Base-by-base conservation (phyloP, 2,797 vertebrate genomes). In the Parotocinclus haroldoi region DNA sequence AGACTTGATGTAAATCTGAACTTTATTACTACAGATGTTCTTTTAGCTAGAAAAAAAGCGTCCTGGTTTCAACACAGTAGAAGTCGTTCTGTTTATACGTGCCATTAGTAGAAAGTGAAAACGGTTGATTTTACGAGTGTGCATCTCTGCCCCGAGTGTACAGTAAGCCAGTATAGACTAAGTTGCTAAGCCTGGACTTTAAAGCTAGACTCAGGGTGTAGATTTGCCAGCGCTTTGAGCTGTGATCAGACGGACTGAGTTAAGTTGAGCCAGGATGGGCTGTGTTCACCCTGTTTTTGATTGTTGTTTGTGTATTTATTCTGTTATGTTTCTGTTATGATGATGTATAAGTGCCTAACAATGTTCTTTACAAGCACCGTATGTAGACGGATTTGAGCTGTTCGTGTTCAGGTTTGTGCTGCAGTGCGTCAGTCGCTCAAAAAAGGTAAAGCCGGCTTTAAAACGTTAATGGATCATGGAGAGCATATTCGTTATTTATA, bases 261-360 rank as follows among this genome's bases (percentile, higher is more conserved):
- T 65, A 7, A 46, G 40, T 55, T 65, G 44, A 61, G 69, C 45
- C 56, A 14, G 55, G 58, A 52, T 60, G 63, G 49, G 37, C 63
- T 62, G 45, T 42, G 17, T 62, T 72, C 45, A 67, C 51, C 53
- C 54, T 62, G 64, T 49, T 57, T 66, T 39, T 18, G 14, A 62
- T 72, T 51, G 36, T 66, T 18, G 14, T 67, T 72, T 51, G 36
- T 66, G 58, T 67, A 62, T 72, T 72, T 66, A 62, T 72, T 66
- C 50, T 66, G 58, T 66, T 60, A 16, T 50, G 45, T 57, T 72
- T 66, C 50, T 66, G 58, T 66, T 60, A 16, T 50, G 45, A 72
- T 72, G 65, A 53, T 67, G 70, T 72, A 72, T 62, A 72, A 72
- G 70, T 72, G 70, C 70, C 70, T 72, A 72, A 72, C 58, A 57